Evolutionary conservation across 2,797 vertebrate genomes (phyloP).

Genomic region (Intellagama lesueurii): DNA sequence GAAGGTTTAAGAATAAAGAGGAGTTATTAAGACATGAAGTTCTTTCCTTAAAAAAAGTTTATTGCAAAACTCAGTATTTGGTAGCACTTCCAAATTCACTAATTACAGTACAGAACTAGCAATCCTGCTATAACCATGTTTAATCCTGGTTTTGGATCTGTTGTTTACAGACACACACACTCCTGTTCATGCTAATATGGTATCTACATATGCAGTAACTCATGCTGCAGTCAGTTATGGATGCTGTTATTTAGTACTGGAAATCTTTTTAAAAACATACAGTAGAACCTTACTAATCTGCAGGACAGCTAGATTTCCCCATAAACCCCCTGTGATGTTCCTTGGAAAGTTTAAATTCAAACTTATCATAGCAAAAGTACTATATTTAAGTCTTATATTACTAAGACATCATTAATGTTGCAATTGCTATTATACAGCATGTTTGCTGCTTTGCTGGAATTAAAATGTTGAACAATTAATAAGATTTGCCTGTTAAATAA

Average conservation of each 20-base stretch:
- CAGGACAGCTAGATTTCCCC: conserved; percentile 66
- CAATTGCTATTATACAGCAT: conserved; percentile 59
- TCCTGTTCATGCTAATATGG: conserved; percentile 65
- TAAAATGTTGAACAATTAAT: conserved; percentile 66
- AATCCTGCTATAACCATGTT: conserved; percentile 57
- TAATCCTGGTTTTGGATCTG: conserved; percentile 59
- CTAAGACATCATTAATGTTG: conserved; percentile 58
- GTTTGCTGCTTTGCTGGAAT: conserved; percentile 66
- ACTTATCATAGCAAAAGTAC: conserved; percentile 68
- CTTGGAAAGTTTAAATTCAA: conserved; percentile 53
- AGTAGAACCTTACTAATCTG: conserved; percentile 69
- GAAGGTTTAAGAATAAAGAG: not conserved
- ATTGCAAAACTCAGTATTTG: conserved; percentile 80
- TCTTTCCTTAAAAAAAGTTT: conserved; percentile 63
- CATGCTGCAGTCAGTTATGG: conserved; percentile 72
- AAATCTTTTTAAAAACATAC: conserved; percentile 67
- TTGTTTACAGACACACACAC: conserved; percentile 62
- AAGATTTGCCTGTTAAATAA: conserved; percentile 47
- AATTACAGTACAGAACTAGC: conserved; percentile 67
- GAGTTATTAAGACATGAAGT: not conserved
- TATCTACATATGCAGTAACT: conserved; percentile 65
- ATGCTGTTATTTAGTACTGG: conserved; percentile 64
- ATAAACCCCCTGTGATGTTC: conserved; percentile 56
- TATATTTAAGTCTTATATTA: conserved; percentile 69
- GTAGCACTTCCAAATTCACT: conserved; percentile 76